phyloP scores from a whole-genome alignment of 2,888 invertebrate species.

The Sesamia inferens region DNA sequence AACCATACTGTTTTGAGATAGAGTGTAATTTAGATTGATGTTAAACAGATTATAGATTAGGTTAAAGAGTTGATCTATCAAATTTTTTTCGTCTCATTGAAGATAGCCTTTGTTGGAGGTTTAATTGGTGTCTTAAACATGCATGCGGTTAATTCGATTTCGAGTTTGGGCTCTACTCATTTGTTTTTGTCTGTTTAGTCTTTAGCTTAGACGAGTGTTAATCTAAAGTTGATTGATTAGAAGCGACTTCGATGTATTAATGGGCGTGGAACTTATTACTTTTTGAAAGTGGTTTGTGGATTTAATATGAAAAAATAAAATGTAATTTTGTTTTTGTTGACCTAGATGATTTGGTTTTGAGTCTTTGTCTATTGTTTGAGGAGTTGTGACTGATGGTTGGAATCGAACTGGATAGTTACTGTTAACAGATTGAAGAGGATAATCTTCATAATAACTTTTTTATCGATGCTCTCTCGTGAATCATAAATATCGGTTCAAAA shows the following conservation, averaged over 20 bases:
- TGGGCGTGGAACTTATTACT: conserved; percentile 77
- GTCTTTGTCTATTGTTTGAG: conserved; percentile 34
- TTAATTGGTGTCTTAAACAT: conserved; percentile 89
- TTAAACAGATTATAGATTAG: conserved; percentile 81
- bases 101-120: conserved; percentile 88
- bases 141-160: conserved; percentile 88
- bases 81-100: conserved; percentile 87
- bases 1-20: conserved; percentile 55
- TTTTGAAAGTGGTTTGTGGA: conserved; percentile 73
- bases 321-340: conserved; percentile 66
- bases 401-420: conserved; percentile 25
- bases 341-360: conserved; percentile 54
- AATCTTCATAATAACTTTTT: not conserved
- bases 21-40: conserved; percentile 61
- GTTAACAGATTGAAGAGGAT: conserved; percentile 18
- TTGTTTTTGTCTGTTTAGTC: conserved; percentile 84
- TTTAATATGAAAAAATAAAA: conserved; percentile 67
- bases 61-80: conserved; percentile 90
- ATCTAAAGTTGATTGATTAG: conserved; percentile 89
- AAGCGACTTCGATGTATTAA: conserved; percentile 75
- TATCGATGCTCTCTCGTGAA: not conserved
- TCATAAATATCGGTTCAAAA: not conserved
- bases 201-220: conserved; percentile 82
- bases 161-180: conserved; percentile 80
- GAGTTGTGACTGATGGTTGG: conserved; percentile 28